A percentile compares a stretch with the other conserved stretches of the same genome.
phyloP scores from a whole-genome alignment of 2,797 vertebrate genomes.

The Hylomyscus alleni region DNA sequence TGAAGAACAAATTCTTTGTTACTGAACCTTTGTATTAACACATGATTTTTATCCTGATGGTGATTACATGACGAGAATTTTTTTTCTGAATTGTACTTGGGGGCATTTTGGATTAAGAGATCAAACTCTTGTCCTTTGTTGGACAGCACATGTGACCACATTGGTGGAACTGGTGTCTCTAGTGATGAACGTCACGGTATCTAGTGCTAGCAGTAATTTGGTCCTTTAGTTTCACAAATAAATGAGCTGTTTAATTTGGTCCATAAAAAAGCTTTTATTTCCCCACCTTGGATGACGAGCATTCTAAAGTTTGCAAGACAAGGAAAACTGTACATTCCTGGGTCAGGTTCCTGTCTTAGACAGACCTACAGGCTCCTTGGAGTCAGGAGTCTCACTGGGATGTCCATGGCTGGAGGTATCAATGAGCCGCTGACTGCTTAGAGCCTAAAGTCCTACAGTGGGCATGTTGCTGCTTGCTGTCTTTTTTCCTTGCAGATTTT shows the following conservation, averaged over 20 bases:
- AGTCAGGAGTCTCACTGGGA: neutral
- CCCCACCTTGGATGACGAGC: neutral
- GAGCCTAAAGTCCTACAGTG: neutral
- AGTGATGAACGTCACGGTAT: constrained; percentile 70
- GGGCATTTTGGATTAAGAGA: constrained; percentile 76
- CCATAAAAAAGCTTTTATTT: constrained; percentile 66
- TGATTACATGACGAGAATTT: constrained; percentile 58
- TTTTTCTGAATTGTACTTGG: constrained; percentile 70
- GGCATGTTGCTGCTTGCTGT: neutral
- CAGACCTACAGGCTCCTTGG: too few relatives aligned
- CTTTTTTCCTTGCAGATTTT: neutral
- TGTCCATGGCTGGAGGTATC: neutral
- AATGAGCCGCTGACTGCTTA: accelerated
- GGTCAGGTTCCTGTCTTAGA: neutral
- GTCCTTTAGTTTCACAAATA: constrained; percentile 62
- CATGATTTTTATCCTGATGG: constrained; percentile 80
- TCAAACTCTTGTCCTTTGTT: constrained; percentile 76
- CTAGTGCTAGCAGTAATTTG: constrained; percentile 80
- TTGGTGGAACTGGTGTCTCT: constrained; percentile 78
- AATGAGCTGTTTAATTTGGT: constrained; percentile 76
- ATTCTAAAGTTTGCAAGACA: neutral
- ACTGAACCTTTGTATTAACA: constrained; percentile 71
- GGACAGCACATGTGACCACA: constrained; percentile 82
- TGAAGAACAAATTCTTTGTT: constrained; percentile 75
- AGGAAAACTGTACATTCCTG: neutral